Conservation (phyloP, 53 echinoderm and acorn worm species). For the Patiria pectinifera region DNA sequence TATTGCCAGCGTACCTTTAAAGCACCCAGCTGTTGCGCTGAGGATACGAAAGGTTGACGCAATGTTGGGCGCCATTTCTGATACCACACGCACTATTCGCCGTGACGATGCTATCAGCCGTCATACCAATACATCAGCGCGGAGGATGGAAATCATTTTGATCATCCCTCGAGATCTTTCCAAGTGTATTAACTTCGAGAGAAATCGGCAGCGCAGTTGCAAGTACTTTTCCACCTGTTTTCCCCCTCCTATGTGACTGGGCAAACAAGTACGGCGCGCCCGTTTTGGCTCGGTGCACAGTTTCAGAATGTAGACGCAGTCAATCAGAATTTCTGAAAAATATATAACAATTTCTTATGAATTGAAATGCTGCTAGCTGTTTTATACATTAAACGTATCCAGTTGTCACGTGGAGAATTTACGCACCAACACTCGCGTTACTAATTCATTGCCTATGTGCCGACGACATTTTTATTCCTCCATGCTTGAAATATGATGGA, state of each 20-base stretch:
- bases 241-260: neutral
- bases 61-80: too few species aligned
- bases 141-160: neutral
- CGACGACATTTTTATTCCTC: neutral
- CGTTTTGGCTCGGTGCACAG: neutral
- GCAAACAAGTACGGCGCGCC: too few species aligned
- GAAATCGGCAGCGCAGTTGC: neutral
- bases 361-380: neutral
- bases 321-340: neutral
- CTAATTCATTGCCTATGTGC: neutral
- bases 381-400: neutral
- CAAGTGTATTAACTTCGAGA: neutral
- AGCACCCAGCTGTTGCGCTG: too few species aligned
- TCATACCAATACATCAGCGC: too few species aligned
- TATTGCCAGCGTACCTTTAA: too few species aligned
- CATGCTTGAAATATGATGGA: neutral
- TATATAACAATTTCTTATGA: neutral
- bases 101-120: too few species aligned
- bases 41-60: too few species aligned
- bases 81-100: too few species aligned
- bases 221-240: neutral
- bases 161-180: neutral
- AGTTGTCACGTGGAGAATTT: neutral
- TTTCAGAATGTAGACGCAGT: neutral
- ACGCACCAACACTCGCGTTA: neutral